phyloP scores from a whole-genome alignment of 2,113 vertebrate species.

The Labeo rohita region DNA sequence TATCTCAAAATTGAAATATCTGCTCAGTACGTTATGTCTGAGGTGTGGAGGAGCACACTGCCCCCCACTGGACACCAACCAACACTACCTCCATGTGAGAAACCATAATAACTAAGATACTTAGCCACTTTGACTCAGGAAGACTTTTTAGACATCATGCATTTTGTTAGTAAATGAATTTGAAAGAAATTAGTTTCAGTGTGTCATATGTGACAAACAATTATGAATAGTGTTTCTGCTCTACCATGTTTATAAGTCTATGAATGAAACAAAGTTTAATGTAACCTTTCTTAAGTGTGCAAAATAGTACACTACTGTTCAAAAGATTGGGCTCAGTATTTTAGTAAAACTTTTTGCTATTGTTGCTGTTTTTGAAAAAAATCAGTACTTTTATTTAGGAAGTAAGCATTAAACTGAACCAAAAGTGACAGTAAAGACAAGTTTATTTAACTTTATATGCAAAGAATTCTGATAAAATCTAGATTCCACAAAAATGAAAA shows the following conservation, averaged over 20 bases:
- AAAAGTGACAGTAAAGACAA: not conserved
- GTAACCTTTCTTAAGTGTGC: not conserved
- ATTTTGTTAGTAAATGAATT: not conserved
- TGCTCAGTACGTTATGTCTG: constrained; percentile 16
- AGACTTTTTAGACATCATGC: not conserved
- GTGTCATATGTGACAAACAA: not conserved
- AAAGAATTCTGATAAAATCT: not conserved
- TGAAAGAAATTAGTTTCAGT: not conserved
- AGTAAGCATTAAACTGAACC: not conserved
- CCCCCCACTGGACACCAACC: constrained; percentile 51
- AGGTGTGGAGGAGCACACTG: constrained; percentile 40
- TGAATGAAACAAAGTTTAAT: not conserved
- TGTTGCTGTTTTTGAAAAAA: not conserved
- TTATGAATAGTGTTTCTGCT: not conserved
- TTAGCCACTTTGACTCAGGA: not conserved
- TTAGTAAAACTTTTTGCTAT: no score
- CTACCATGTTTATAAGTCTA: not conserved
- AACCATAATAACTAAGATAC: not conserved
- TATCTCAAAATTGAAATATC: not conserved
- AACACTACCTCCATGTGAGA: not conserved
- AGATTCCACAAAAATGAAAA: not conserved
- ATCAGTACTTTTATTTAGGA: not conserved
- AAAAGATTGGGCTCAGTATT: no score
- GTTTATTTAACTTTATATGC: not conserved
- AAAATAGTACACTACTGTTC: not conserved